phyloP scores from a whole-genome alignment of 2,797 vertebrate genomes.

The Pangasius krempfi region DNA sequence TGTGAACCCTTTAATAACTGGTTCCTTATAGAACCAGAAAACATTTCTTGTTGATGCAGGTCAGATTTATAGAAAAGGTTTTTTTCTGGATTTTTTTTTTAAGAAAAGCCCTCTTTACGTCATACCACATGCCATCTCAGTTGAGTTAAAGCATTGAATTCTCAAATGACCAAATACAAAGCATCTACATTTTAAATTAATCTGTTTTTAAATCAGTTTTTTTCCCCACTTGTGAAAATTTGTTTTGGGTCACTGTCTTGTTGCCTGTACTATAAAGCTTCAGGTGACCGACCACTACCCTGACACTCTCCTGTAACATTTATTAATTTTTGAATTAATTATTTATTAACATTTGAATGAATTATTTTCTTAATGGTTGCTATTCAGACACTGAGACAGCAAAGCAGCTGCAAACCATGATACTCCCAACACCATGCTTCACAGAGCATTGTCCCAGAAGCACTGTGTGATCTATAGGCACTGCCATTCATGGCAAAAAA shows the following conservation, averaged over 20 bases:
- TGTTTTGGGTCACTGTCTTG: neutral
- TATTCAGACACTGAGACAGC: neutral
- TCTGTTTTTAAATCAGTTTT: neutral
- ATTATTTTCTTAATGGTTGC: neutral
- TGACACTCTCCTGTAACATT: neutral
- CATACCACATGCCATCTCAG: neutral
- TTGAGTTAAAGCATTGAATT: neutral
- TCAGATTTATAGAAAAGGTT: neutral
- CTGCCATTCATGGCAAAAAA: neutral
- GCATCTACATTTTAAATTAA: neutral
- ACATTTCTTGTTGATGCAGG: neutral
- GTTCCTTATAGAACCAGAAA: neutral
- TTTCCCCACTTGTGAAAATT: neutral
- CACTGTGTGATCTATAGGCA: neutral
- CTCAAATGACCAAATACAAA: neutral
- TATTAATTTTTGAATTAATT: too few relatives aligned
- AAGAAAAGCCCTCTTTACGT: neutral
- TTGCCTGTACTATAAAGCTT: neutral
- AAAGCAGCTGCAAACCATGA: neutral
- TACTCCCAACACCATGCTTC: neutral
- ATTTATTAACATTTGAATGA: neutral
- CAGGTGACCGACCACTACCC: neutral
- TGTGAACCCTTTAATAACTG: too few relatives aligned
- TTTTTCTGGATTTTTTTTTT: neutral
- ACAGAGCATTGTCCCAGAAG: neutral